Evolutionary conservation across 2,113 vertebrate species (phyloP).

Genomic region (Synchiropus splendidus): DNA sequence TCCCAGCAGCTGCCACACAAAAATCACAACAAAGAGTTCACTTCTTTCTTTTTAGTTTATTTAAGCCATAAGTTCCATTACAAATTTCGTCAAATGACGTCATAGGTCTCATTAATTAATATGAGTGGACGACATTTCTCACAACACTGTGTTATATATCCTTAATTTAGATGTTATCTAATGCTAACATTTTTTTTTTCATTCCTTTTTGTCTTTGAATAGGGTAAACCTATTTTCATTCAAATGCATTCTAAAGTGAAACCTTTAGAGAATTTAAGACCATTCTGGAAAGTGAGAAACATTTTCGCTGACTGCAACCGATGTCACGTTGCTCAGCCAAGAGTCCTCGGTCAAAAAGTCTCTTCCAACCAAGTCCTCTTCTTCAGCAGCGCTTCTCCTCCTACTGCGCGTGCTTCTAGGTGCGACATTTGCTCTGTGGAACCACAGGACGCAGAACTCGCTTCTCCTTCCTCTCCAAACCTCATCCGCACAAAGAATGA

Average conservation of each 20-base stretch:
- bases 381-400: conserved; percentile 70
- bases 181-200: too few relatives aligned
- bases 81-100: too few relatives aligned
- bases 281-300: conserved; percentile 56
- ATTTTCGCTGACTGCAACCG: conserved; percentile 46
- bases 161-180: too few relatives aligned
- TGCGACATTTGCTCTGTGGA: conserved; percentile 47
- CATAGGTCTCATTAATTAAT: too few relatives aligned
- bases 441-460: conserved; percentile 43
- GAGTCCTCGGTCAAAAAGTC: conserved; percentile 56
- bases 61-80: conserved; percentile 37
- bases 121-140: too few relatives aligned
- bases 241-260: conserved; percentile 26
- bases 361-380: conserved; percentile 55
- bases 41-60: conserved; percentile 10
- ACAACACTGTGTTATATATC: too few relatives aligned
- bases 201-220: too few relatives aligned
- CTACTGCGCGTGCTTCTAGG: conserved; percentile 63
- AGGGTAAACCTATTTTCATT: conserved; percentile 3
- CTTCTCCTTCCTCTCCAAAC: conserved; percentile 74
- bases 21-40: background rate
- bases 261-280: conserved; percentile 35
- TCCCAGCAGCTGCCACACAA: too few relatives aligned
- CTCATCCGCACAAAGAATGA: conserved; percentile 78
- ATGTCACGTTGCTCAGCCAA: conserved; percentile 54